Evolutionary conservation across 2,888 invertebrate genomes (phyloP).

Genomic region (Escarpia spicata): DNA sequence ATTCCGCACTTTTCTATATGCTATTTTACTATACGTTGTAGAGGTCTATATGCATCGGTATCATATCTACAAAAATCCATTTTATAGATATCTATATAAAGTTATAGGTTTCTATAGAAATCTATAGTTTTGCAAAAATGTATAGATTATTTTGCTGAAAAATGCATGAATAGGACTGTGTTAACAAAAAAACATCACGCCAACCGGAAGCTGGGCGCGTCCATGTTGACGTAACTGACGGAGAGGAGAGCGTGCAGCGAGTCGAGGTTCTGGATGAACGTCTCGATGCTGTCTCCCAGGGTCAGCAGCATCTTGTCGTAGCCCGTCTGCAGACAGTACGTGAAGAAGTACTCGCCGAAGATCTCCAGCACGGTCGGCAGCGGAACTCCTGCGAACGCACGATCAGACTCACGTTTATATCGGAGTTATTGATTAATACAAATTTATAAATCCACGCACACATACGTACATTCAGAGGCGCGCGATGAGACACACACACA

Average conservation of each 20-base stretch:
- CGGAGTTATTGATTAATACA: neutral
- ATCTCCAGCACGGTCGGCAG: conserved; percentile 58
- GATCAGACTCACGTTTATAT: neutral
- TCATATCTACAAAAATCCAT: neutral
- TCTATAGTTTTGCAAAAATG: neutral
- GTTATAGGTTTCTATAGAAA: too few species aligned
- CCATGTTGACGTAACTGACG: conserved; percentile 60
- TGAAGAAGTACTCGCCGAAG: conserved; percentile 61
- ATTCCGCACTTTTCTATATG: neutral
- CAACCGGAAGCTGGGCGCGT: conserved; percentile 63
- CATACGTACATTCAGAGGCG: neutral
- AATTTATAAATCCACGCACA: neutral
- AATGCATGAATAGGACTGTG: neutral
- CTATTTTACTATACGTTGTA: neutral
- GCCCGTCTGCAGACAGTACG: conserved; percentile 57
- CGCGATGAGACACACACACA: neutral
- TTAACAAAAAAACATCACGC: neutral
- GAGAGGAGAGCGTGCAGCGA: conserved; percentile 61
- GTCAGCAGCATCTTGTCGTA: conserved; percentile 62
- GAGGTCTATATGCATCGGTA: neutral
- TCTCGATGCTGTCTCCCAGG: conserved; percentile 56
- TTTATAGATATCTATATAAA: neutral
- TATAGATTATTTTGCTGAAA: neutral
- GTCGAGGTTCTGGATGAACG: conserved; percentile 62
- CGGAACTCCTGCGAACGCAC: conserved; percentile 50